phyloP scores from a whole-genome alignment of 2,113 vertebrate species.

The Furnarius figulus region DNA sequence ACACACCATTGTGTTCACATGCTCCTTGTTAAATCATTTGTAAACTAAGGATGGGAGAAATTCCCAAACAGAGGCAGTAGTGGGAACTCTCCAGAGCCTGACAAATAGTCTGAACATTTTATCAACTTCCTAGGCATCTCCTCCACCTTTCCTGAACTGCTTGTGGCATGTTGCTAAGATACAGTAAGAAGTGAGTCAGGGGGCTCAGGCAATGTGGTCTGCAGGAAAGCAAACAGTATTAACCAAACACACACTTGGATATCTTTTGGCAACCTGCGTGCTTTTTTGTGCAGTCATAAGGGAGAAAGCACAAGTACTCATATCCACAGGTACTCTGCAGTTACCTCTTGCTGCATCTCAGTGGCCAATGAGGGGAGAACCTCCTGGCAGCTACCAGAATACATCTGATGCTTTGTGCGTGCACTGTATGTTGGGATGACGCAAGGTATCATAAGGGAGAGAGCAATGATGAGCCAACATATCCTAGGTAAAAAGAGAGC shows the following conservation, averaged over 20 bases:
- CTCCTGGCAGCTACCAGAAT: not conserved
- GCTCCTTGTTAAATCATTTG: conserved; percentile 17
- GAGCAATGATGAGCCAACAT: fast-evolving
- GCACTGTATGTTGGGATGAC: not conserved
- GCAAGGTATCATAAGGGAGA: fast-evolving
- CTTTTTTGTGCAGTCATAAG: not conserved
- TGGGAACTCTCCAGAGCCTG: conserved; percentile 35
- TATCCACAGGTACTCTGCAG: not conserved
- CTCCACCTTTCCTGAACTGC: conserved; percentile 40
- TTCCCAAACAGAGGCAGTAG: conserved; percentile 19
- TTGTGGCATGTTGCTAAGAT: conserved; percentile 4
- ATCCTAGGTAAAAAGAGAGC: not conserved
- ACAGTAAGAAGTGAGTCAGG: not conserved
- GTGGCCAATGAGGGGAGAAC: not conserved
- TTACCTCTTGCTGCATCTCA: not conserved
- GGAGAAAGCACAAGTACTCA: not conserved
- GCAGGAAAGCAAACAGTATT: not conserved
- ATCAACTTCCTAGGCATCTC: conserved; percentile 46
- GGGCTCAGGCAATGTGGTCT: not conserved
- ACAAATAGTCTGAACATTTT: conserved; percentile 34
- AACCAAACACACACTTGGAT: not conserved
- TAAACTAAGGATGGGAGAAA: conserved; percentile 31
- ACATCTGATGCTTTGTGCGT: not conserved
- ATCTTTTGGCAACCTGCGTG: not conserved
- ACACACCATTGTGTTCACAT: conserved; percentile 38